phyloP scores from a whole-genome alignment of 2,888 invertebrate species.

The Eretmocerus hayati region DNA sequence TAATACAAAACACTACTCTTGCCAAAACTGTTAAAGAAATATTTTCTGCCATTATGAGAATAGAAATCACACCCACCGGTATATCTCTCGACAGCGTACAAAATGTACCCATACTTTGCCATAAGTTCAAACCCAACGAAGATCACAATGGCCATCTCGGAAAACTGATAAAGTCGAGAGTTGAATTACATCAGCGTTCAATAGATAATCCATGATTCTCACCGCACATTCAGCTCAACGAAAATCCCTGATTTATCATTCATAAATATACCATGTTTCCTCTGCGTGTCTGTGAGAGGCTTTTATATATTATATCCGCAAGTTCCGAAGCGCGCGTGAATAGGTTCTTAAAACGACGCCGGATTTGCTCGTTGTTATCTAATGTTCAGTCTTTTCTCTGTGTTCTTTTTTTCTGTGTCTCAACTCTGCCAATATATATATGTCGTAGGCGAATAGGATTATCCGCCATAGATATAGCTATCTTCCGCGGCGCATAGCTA shows the following conservation, averaged over 20 bases:
- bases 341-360: not conserved
- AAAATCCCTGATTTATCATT: constrained; percentile 12
- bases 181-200: not conserved
- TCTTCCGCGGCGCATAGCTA: too few species aligned
- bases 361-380: constrained; percentile 2
- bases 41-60: too few species aligned
- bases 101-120: too few species aligned
- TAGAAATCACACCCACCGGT: too few species aligned
- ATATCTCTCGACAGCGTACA: too few species aligned
- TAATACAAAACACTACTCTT: too few species aligned
- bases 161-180: not conserved
- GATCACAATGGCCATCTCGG: not conserved
- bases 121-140: too few species aligned
- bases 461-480: too few species aligned
- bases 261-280: not conserved
- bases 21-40: too few species aligned
- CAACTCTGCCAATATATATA: not conserved
- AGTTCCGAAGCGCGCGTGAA: constrained; percentile 2
- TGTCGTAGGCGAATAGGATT: too few species aligned
- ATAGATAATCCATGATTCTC: not conserved
- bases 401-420: not conserved
- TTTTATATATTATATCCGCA: not conserved
- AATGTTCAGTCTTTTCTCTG: not conserved
- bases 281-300: not conserved
- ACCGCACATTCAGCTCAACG: not conserved